Base-by-base conservation (phyloP, 2,888 invertebrate species). In the Geotrupes spiniger region DNA sequence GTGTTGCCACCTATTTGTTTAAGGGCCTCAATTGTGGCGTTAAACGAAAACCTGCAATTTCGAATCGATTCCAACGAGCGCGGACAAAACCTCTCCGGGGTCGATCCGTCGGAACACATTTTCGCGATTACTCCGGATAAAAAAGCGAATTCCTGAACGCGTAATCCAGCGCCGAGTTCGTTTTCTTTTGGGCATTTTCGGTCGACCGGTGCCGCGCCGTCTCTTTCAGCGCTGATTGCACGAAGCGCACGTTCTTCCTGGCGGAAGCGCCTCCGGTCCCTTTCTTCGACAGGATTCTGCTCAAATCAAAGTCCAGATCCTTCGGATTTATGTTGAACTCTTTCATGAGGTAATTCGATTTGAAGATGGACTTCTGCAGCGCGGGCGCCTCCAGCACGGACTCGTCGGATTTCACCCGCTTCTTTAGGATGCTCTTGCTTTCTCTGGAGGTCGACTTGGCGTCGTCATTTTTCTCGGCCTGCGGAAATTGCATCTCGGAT, bases 341-440 rank as follows among this genome's bases (percentile, higher is more conserved):
- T 49, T 63, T 66, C 54, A 57, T 61, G 31, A 68, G 52, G 52
- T 56, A 68, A 26, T 58, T 55, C 0, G 68, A 68, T 51, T 62
- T 63, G 26, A 60, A 44, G 36, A 63, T 56, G 2, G 61, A 59
- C 10, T 62, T 49, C 38, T 51, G 42, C 8, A 51, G 12, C 3
- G 10, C 10, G 8, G 51, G 46, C 12, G 46, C 46, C 36, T 42
- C 41, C n/a, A 42, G 16, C 25, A 47, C 25, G 9, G 36, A 26
- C 5, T 47, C 21, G 11, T 25, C 15, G 25, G 40, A 27, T 4
- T 36, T n/a, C 2, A 8, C 14, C 9, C 25, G 33, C 6, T 46
- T 46, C 27, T 39, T 46, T n/a, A 46, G 12, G 21, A 46, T 46
- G 11, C 47, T 33, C 11, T 28, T 36, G 21, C 17, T 36, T 8